Conservation (phyloP, 2,113 vertebrate species). For the Rafetus swinhoei region DNA sequence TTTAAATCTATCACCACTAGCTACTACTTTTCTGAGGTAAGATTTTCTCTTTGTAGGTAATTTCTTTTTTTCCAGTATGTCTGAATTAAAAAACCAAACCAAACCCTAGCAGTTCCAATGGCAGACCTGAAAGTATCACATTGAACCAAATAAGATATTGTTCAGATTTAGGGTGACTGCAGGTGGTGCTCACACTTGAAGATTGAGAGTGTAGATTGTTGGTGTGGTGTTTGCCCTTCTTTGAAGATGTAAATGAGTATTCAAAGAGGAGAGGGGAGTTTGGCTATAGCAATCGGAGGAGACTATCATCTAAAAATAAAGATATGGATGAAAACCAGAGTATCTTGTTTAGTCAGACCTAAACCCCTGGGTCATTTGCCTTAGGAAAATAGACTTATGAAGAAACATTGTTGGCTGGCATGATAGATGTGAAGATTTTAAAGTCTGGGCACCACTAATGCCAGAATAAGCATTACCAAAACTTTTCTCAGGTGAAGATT, state of each 20-base stretch:
- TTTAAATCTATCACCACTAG: neutral
- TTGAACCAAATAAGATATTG: accelerated
- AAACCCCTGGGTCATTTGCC: accelerated
- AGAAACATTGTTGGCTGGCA: accelerated
- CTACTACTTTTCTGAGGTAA: constrained; percentile 6
- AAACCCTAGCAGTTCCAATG: neutral
- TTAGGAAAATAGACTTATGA: neutral
- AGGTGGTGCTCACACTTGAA: accelerated
- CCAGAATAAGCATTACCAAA: constrained; percentile 18
- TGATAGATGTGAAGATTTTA: neutral
- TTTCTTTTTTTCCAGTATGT: neutral
- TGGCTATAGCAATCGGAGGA: neutral
- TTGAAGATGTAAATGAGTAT: neutral
- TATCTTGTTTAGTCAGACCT: constrained; percentile 12
- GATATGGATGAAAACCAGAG: neutral
- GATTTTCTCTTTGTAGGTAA: neutral
- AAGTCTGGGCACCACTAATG: neutral
- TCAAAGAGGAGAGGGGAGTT: neutral
- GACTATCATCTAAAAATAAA: neutral
- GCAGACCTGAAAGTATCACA: neutral
- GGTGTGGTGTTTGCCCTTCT: neutral
- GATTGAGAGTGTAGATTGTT: neutral
- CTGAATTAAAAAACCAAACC: neutral
- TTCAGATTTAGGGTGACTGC: accelerated
- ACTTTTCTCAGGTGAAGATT: neutral